Conservation (phyloP, 2,113 vertebrate genomes). For the Cebus imitator region DNA sequence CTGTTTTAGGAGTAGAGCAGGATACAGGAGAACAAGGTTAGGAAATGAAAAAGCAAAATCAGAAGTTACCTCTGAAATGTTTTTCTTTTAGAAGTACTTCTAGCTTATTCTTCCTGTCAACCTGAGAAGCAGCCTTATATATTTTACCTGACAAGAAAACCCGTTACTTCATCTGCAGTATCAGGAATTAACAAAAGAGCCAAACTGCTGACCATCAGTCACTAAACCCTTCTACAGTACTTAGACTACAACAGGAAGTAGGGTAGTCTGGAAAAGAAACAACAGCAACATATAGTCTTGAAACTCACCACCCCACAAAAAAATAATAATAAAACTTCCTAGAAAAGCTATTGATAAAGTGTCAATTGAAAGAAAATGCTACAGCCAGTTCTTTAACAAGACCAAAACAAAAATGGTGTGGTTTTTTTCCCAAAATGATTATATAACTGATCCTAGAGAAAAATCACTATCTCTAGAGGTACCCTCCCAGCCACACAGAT, state of each 20-base stretch:
- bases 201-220: accelerated
- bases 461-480: neutral
- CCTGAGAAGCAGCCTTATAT: neutral
- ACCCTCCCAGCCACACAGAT: neutral
- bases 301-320: neutral
- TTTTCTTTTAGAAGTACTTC: conserved; percentile 71
- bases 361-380: neutral
- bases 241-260: neutral
- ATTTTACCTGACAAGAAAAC: conserved; percentile 23
- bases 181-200: neutral
- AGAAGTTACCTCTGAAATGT: neutral
- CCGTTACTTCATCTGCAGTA: neutral
- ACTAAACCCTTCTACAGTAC: neutral
- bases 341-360: neutral
- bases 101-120: neutral
- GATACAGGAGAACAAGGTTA: neutral
- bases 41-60: conserved; percentile 52
- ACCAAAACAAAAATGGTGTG: neutral
- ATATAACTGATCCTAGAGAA: neutral
- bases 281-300: neutral
- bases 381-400: neutral
- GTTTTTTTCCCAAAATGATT: neutral
- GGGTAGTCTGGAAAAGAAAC: neutral
- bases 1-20: neutral
- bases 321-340: neutral